phyloP scores from a whole-genome alignment of 1,140 invertebrate genomes.

The Hycleus cichorii region DNA sequence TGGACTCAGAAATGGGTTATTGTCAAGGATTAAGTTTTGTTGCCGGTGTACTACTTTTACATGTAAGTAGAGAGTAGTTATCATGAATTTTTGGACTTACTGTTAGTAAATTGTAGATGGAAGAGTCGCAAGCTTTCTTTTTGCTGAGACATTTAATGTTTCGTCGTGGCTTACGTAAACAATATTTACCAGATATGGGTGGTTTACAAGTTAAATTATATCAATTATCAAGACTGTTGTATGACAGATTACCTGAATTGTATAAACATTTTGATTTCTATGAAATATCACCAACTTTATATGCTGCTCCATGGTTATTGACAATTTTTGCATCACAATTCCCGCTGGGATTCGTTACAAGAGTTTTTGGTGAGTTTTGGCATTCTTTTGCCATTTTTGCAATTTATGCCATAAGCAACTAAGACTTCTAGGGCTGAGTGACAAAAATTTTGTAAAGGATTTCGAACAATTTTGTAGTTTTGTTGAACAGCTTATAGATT shows the following conservation, averaged over 20 bases:
- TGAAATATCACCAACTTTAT: constrained; percentile 87
- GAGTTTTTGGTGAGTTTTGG: constrained; percentile 73
- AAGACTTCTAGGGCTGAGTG: not conserved
- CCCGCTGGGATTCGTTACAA: constrained; percentile 87
- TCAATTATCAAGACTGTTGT: constrained; percentile 85
- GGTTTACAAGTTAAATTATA: constrained; percentile 89
- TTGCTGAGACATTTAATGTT: constrained; percentile 88
- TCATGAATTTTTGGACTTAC: not conserved
- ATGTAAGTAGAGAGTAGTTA: constrained; percentile 57
- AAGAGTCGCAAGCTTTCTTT: constrained; percentile 82
- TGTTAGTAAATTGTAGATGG: constrained; percentile 57
- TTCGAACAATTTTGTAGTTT: too few species aligned
- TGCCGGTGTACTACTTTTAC: constrained; percentile 83
- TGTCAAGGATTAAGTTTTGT: constrained; percentile 95
- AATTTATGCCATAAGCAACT: too few species aligned
- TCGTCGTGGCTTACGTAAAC: constrained; percentile 71
- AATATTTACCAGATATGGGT: constrained; percentile 90
- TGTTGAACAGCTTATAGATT: too few species aligned
- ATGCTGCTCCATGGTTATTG: constrained; percentile 92
- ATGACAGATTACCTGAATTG: constrained; percentile 77
- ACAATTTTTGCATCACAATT: constrained; percentile 95
- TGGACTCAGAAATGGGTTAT: constrained; percentile 92
- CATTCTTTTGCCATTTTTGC: not conserved
- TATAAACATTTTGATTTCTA: constrained; percentile 83
- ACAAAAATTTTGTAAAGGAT: too few species aligned